Conservation (phyloP, 2,888 invertebrate genomes). For the Plebejus melissa region DNA sequence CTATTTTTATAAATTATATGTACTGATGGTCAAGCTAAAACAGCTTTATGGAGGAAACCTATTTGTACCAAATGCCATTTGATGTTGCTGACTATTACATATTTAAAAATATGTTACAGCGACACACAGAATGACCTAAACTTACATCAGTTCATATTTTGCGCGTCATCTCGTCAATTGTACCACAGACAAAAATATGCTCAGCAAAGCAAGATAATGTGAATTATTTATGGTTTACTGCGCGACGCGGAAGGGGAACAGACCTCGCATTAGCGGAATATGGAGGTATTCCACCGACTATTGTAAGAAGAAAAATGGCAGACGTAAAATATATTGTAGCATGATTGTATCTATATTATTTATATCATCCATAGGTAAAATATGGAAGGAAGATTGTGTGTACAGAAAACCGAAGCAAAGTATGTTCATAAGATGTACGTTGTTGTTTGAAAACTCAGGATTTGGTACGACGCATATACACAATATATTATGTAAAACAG, state of each 20-base stretch:
- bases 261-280: slow-evolving; percentile 2
- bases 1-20: too few species aligned
- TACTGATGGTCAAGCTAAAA: too few species aligned
- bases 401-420: background rate
- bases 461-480: too few species aligned
- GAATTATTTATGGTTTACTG: slow-evolving; percentile 47
- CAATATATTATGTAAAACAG: too few species aligned
- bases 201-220: slow-evolving; percentile 44
- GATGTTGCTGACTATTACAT: too few species aligned
- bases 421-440: background rate
- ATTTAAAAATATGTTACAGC: too few species aligned
- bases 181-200: slow-evolving; percentile 26
- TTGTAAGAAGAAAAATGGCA: background rate
- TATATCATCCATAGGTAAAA: background rate
- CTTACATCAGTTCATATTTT: background rate
- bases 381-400: background rate
- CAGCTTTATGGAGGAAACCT: too few species aligned
- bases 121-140: too few species aligned
- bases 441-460: too few species aligned
- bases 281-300: background rate
- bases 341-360: background rate
- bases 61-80: too few species aligned
- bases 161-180: background rate
- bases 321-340: background rate
- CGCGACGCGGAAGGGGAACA: slow-evolving; percentile 31